These are phyloP conservation scores for Augiades crinisus DNA, from an alignment of 2,888 invertebrate genomes.

Conservation along the genomic window DNA sequence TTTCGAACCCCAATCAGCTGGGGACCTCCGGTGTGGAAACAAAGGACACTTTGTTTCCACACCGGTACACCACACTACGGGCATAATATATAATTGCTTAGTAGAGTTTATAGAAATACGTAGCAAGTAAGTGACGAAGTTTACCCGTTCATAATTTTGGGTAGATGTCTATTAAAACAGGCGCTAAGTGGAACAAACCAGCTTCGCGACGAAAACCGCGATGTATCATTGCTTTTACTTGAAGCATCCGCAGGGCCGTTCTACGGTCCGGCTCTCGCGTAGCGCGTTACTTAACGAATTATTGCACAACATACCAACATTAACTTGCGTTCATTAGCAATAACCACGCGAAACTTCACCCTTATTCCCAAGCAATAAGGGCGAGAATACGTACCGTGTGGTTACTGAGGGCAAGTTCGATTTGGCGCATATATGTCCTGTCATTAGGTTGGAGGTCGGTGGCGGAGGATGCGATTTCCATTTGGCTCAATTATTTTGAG, in stretches of 20 bases:
- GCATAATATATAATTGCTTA: no score
- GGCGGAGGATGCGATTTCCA: constrained; percentile 63
- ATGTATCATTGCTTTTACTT: constrained; percentile 73
- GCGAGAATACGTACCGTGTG: neutral
- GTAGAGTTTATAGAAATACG: no score
- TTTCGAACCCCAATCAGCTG: no score
- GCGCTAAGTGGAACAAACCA: constrained; percentile 43
- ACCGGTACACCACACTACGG: no score
- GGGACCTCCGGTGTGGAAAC: no score
- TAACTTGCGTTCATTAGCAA: constrained; percentile 13
- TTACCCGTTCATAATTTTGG: no score
- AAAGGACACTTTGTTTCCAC: no score
- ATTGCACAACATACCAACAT: constrained; percentile 28
- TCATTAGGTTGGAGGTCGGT: constrained; percentile 64
- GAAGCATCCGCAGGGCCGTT: constrained; percentile 67
- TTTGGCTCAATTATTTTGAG: constrained; percentile 48
- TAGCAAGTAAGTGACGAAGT: no score
- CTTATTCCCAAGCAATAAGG: neutral
- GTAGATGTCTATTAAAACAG: no score
- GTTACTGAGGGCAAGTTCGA: neutral
- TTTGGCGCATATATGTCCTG: constrained; percentile 53
- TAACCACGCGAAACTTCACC: neutral
- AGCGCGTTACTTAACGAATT: constrained; percentile 59
- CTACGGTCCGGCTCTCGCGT: constrained; percentile 56
- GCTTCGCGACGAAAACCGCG: constrained; percentile 63